These are phyloP conservation scores for Antheraea mylitta DNA, from an alignment of 1,140 invertebrate genomes.

Conservation along the genomic window DNA sequence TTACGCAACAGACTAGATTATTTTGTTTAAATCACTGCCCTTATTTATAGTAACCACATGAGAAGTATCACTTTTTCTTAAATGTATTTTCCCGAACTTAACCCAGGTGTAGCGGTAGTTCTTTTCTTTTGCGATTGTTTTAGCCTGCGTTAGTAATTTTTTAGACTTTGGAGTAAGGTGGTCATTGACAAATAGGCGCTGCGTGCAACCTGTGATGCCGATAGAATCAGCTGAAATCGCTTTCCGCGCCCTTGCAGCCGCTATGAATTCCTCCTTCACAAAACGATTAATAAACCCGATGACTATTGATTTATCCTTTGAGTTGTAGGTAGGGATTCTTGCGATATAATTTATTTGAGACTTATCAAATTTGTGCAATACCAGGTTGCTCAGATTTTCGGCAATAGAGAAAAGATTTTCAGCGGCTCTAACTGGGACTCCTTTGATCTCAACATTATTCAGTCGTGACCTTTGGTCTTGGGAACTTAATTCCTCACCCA, in stretches of 20 bases:
- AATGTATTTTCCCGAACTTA: constrained; percentile 19
- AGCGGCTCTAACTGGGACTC: constrained; percentile 15
- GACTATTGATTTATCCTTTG: constrained; percentile 23
- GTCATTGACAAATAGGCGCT: constrained; percentile 17
- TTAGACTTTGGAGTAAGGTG: constrained; percentile 18
- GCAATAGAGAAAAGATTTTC: constrained; percentile 16
- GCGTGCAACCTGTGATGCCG: not conserved
- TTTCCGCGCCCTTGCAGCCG: constrained; percentile 16
- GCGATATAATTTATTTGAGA: constrained; percentile 18
- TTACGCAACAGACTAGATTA: too few relatives aligned
- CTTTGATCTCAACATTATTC: constrained; percentile 18
- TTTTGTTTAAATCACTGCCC: too few relatives aligned
- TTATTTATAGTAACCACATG: not conserved
- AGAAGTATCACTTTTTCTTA: constrained; percentile 7
- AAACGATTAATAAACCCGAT: constrained; percentile 20
- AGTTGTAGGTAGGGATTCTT: constrained; percentile 8
- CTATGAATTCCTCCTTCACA: constrained; percentile 24
- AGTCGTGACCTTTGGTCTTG: constrained; percentile 19
- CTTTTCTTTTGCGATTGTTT: constrained; percentile 8
- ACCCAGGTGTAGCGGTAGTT: constrained; percentile 19
- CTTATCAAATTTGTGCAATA: constrained; percentile 5
- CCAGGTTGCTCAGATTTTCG: constrained; percentile 8
- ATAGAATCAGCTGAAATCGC: constrained; percentile 3
- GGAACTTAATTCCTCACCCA: constrained; percentile 1
- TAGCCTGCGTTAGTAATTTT: constrained; percentile 11